Conservation (phyloP, 2,113 vertebrate species). For the Herpailurus yagouaroundi region DNA sequence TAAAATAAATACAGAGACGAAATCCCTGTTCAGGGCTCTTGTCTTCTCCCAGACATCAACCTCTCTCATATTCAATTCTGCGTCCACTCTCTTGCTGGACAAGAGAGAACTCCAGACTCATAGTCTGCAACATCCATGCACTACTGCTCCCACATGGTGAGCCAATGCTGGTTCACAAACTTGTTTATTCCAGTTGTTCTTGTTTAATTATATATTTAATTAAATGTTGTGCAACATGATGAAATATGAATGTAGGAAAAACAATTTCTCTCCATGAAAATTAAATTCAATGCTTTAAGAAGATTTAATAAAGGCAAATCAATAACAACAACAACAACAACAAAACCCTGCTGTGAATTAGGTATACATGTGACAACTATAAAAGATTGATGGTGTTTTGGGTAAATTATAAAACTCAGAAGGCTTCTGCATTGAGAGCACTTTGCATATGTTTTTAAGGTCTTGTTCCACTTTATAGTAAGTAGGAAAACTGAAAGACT, state of each 20-base stretch:
- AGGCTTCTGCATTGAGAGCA: not conserved
- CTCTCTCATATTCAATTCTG: too few species aligned
- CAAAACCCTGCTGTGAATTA: not conserved
- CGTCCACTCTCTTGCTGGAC: too few species aligned
- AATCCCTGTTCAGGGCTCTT: too few species aligned
- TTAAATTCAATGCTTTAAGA: not conserved
- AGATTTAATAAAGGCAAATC: conserved; percentile 15
- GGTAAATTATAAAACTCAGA: not conserved
- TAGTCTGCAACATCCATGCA: not conserved
- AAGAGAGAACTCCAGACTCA: too few species aligned
- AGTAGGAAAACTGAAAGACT: not conserved
- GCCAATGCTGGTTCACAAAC: conserved; percentile 58
- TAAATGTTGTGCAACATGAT: conserved; percentile 50
- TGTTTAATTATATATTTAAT: conserved; percentile 62
- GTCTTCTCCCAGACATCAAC: too few species aligned
- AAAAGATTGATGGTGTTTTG: not conserved
- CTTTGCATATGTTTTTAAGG: not conserved
- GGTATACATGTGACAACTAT: not conserved
- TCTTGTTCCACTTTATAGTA: conserved; percentile 20
- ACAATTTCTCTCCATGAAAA: conserved; percentile 45
- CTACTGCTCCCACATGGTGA: not conserved
- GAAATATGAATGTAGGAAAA: conserved; percentile 39
- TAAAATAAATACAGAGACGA: too few species aligned
- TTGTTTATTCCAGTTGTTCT: conserved; percentile 63
- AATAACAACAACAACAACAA: not conserved